Evolutionary conservation across 2,888 invertebrate genomes (phyloP).

Genomic region (Amiota mariae): DNA sequence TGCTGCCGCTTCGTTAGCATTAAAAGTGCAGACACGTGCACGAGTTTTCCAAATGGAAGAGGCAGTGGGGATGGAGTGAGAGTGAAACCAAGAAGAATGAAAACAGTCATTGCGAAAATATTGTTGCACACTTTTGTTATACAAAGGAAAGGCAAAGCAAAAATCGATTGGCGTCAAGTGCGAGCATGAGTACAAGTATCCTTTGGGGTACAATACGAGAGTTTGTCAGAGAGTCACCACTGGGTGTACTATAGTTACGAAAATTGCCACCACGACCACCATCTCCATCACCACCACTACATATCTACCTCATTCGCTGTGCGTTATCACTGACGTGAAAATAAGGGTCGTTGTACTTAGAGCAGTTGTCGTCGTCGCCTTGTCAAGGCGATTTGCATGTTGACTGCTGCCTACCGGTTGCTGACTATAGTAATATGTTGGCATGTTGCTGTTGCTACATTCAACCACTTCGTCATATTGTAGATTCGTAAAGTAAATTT

Average conservation of each 20-base stretch:
- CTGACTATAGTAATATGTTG: constrained; percentile 31
- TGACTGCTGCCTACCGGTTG: constrained; percentile 8
- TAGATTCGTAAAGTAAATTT: background rate
- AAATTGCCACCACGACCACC: background rate
- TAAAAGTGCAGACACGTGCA: constrained; percentile 68
- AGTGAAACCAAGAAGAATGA: background rate
- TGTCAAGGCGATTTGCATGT: constrained; percentile 19
- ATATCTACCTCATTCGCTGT: background rate
- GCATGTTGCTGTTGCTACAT: constrained; percentile 6
- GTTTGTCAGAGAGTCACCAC: constrained; percentile 1
- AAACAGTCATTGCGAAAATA: constrained; percentile 17
- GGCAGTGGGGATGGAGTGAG: background rate
- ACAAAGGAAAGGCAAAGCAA: background rate
- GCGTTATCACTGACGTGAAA: constrained; percentile 19
- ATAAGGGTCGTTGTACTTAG: constrained; percentile 21
- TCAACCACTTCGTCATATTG: constrained; percentile 1
- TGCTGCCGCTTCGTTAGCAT: constrained; percentile 57
- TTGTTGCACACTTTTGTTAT: background rate
- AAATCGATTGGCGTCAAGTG: background rate
- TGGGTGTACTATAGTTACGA: background rate
- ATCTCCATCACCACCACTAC: background rate
- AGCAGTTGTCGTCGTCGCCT: background rate
- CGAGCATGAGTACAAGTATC: background rate
- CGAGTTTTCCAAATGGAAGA: constrained; percentile 18
- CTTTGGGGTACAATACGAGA: background rate